Base-by-base conservation (phyloP, 2,888 invertebrate genomes). In the Cataglyphis albicans region DNA sequence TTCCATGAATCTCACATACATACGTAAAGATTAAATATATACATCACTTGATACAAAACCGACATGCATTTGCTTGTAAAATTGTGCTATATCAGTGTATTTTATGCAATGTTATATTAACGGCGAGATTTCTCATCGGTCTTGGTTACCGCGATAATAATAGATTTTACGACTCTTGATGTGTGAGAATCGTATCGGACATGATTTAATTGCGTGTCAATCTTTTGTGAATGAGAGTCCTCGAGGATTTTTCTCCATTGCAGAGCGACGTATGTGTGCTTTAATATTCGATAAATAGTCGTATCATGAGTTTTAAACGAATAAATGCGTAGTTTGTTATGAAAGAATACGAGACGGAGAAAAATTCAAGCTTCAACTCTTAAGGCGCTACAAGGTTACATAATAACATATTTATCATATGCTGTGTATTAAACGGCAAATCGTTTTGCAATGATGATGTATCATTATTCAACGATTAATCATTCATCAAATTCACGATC, bases 151-250 rank as follows among this genome's bases (percentile, higher is more conserved):
- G 21, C 12, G 25, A 18, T 52, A 38, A 65, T 38, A 12, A 44
- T 4, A 38, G 55, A 76, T 55, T 76, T 25, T 57, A 25, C n/a
- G 55, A 38, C 67, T 76, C 67, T 55, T 12, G 12, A 76, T 76
- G 18, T 12, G 25, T 1, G 25, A 35, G 15, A 18, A 35, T 55
- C 52, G 7, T 35, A 35, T 63, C 48, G 65, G 52, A 64, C 44
- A 10, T 48, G 64, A 76, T 67, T 76, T 67, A 76, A 76, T 76
- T 75, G 76, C 76, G 5, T 55, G 67, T 76, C 76, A 76, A 55
- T 76, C 67, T 67, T 65, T 55, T 67, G 15, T 67, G 67, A 76
- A 38, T 7, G 29, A 76, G 76, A 12, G 38, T 38, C 38, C 76
- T 76, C 52, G n/a, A 76, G 65, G 38, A 65, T 52, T 1, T 38